Conservation (phyloP, 2,888 invertebrate genomes). For the Apodemia hepburni region DNA sequence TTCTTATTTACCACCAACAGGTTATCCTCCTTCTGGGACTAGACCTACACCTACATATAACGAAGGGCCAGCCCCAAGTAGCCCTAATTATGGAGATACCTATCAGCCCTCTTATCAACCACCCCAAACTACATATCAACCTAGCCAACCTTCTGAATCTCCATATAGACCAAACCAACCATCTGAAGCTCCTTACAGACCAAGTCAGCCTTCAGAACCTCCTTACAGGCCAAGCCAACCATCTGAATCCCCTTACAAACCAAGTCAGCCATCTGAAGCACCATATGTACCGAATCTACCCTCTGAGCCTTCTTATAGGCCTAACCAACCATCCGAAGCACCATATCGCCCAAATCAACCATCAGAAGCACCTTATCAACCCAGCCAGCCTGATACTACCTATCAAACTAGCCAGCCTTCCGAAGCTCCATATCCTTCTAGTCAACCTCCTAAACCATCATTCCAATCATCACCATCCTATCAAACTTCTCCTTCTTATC, state of each 20-base stretch:
- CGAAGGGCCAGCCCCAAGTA: conserved; percentile 55
- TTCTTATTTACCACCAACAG: conserved; percentile 60
- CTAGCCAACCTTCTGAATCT: conserved; percentile 41
- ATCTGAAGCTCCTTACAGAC: conserved; percentile 31
- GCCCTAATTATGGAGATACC: conserved; percentile 30
- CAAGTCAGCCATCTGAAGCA: conserved; percentile 30
- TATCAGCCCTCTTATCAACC: conserved; percentile 40
- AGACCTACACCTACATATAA: conserved; percentile 63
- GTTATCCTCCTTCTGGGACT: conserved; percentile 61
- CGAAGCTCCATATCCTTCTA: conserved; percentile 39
- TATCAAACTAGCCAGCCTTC: conserved; percentile 36
- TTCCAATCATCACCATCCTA: conserved; percentile 24
- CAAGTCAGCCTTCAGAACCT: conserved; percentile 30
- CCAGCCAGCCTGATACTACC: conserved; percentile 37
- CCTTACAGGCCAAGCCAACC: conserved; percentile 35
- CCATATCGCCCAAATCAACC: conserved; percentile 46
- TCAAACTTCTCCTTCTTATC: conserved; percentile 40
- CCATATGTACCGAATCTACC: conserved; percentile 41
- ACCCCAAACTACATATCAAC: conserved; percentile 40
- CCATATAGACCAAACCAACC: conserved; percentile 35
- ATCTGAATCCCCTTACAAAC: conserved; percentile 30
- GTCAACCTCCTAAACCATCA: conserved; percentile 25
- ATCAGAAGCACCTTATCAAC: conserved; percentile 40
- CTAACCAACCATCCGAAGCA: conserved; percentile 42
- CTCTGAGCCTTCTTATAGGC: conserved; percentile 35